These are phyloP conservation scores for Hyperopisus bebe DNA, from an alignment of 2,113 vertebrate genomes.

Conservation along the genomic window DNA sequence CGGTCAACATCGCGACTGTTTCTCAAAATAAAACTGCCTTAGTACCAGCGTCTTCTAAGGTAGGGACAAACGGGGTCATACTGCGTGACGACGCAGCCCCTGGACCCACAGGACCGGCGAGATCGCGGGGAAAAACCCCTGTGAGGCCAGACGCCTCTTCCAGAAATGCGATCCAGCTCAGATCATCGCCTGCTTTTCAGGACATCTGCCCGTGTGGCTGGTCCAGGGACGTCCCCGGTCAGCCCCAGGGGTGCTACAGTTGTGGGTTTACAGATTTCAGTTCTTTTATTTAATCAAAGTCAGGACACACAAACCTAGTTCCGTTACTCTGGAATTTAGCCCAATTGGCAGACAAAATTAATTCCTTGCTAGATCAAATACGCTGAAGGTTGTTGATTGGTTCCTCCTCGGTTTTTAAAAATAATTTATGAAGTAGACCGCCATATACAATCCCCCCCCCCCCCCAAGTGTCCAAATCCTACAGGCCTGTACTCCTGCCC, in stretches of 20 bases:
- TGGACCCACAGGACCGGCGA: not conserved
- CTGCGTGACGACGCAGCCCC: not conserved
- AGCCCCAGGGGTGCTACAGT: conserved; percentile 17
- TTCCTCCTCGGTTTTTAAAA: conserved; percentile 18
- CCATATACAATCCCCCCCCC: not conserved
- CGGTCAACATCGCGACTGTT: not conserved
- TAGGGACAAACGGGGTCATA: not conserved
- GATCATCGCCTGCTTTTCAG: not conserved
- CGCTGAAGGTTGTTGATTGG: conserved; percentile 28
- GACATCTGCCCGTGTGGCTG: not conserved
- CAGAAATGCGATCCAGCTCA: not conserved
- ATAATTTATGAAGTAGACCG: not conserved
- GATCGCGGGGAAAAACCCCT: not conserved
- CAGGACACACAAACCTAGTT: conserved; percentile 22
- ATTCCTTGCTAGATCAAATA: conserved; percentile 31
- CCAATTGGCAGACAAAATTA: conserved; percentile 26
- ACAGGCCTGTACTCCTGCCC: not conserved
- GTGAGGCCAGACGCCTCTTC: not conserved
- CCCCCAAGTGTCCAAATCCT: not conserved
- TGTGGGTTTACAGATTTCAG: conserved; percentile 29
- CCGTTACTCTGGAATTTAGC: conserved; percentile 26
- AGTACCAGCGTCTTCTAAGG: not conserved
- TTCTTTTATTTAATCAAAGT: conserved; percentile 9
- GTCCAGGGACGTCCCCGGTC: conserved; percentile 19
- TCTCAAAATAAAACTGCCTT: not conserved